phyloP scores from a whole-genome alignment of 2,113 vertebrate genomes.

The Chamaetylas fuelleborni region DNA sequence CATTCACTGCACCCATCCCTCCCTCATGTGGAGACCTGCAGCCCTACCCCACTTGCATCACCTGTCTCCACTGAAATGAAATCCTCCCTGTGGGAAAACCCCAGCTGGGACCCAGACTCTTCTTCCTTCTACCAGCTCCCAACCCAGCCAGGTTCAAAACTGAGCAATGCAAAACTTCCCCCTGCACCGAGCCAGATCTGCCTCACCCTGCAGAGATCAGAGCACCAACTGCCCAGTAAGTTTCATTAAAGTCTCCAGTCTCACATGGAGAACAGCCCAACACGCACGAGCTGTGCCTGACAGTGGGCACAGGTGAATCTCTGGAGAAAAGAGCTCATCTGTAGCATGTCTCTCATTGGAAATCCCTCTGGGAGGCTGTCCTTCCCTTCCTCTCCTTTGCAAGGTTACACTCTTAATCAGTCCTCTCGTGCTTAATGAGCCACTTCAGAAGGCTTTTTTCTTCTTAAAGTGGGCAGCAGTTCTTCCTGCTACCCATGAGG shows the following conservation, averaged over 20 bases:
- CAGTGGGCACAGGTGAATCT: background rate
- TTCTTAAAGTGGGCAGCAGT: background rate
- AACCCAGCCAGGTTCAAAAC: background rate
- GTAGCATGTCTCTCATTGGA: background rate
- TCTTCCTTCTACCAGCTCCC: background rate
- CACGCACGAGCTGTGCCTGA: fast-evolving
- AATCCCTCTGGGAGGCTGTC: background rate
- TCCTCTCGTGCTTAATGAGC: background rate
- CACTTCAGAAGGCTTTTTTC: background rate
- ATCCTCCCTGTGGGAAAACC: background rate
- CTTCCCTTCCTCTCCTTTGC: background rate
- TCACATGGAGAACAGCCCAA: background rate
- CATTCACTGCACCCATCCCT: background rate
- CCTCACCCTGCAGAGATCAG: background rate
- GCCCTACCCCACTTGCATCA: background rate
- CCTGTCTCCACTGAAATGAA: background rate
- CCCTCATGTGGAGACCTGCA: background rate
- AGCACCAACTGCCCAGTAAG: background rate
- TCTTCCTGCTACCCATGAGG: background rate
- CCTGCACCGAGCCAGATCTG: background rate
- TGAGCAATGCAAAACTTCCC: background rate
- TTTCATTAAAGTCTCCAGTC: background rate
- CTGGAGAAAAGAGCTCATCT: background rate
- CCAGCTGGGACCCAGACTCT: background rate
- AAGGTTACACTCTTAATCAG: background rate